Conservation (phyloP, 64 coral and sea anemone species). For the Dendronephthya gigantea region DNA sequence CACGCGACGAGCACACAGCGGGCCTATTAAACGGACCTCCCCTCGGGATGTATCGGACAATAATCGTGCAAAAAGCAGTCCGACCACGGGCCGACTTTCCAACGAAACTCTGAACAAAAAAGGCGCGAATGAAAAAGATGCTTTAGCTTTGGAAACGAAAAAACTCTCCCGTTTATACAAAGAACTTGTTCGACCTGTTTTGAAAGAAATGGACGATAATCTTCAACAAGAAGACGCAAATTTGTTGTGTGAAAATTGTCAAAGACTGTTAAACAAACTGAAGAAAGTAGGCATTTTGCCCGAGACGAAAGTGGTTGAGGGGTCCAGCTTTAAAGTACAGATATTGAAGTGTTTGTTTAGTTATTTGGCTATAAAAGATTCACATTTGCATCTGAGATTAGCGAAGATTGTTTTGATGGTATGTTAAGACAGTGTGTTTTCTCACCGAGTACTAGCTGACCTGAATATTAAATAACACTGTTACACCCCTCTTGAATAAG, state of each 20-base stretch:
- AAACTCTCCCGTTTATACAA: neutral
- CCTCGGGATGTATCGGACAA: neutral
- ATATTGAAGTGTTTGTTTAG: slow-evolving; percentile 5
- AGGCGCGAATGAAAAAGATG: neutral
- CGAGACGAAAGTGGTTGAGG: neutral
- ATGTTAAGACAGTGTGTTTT: too few species aligned
- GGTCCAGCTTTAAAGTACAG: neutral
- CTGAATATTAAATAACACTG: too few species aligned
- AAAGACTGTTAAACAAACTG: neutral
- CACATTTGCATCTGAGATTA: neutral
- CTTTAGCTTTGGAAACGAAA: neutral
- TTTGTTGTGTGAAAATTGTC: neutral
- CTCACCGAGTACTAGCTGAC: too few species aligned
- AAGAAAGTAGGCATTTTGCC: neutral
- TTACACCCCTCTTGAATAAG: too few species aligned
- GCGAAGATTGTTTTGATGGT: neutral
- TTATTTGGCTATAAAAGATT: neutral
- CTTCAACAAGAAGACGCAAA: neutral
- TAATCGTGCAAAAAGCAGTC: neutral
- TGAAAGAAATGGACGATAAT: neutral
- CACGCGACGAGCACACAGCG: neutral
- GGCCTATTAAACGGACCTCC: neutral
- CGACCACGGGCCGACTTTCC: neutral
- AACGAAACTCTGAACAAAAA: neutral
- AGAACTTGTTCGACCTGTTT: slow-evolving; percentile 4